Conservation (phyloP, 1,140 invertebrate species). For the Hycleus phaleratus region DNA sequence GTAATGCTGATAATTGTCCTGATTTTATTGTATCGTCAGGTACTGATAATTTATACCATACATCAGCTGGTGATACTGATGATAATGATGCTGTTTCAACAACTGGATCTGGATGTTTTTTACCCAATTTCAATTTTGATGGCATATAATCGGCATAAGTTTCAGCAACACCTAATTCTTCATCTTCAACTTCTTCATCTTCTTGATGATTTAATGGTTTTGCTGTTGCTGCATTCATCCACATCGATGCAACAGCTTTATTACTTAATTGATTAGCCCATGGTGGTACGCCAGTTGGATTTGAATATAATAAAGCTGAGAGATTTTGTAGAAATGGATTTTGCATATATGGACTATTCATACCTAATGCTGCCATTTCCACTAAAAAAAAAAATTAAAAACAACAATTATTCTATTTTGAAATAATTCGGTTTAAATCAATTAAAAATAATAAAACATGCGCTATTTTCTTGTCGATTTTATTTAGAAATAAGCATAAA, state of each 20-base stretch:
- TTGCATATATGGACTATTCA: slow-evolving; percentile 47
- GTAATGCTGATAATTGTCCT: slow-evolving; percentile 86
- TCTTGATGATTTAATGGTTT: slow-evolving; percentile 35
- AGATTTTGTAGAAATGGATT: slow-evolving; percentile 47
- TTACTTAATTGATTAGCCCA: slow-evolving; percentile 43
- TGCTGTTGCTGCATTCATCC: slow-evolving; percentile 47
- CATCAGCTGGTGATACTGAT: slow-evolving; percentile 91
- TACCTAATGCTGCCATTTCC: slow-evolving; percentile 52
- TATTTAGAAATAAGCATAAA: no score
- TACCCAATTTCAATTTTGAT: slow-evolving; percentile 88
- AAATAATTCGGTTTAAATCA: background rate
- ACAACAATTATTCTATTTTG: background rate
- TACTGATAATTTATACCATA: slow-evolving; percentile 82
- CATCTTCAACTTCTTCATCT: slow-evolving; percentile 71
- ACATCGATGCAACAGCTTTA: slow-evolving; percentile 48
- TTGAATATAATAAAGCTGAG: slow-evolving; percentile 47
- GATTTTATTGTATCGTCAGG: slow-evolving; percentile 78
- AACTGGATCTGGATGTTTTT: slow-evolving; percentile 97
- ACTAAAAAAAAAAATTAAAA: slow-evolving; percentile 38
- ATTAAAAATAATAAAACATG: background rate
- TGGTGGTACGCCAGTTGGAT: slow-evolving; percentile 42
- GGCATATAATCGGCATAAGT: slow-evolving; percentile 98
- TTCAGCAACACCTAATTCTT: slow-evolving; percentile 95
- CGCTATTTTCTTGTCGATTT: no score
- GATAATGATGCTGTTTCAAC: slow-evolving; percentile 97